These are phyloP conservation scores for Vimba vimba DNA, from an alignment of 2,113 vertebrate species.

Conservation along the genomic window DNA sequence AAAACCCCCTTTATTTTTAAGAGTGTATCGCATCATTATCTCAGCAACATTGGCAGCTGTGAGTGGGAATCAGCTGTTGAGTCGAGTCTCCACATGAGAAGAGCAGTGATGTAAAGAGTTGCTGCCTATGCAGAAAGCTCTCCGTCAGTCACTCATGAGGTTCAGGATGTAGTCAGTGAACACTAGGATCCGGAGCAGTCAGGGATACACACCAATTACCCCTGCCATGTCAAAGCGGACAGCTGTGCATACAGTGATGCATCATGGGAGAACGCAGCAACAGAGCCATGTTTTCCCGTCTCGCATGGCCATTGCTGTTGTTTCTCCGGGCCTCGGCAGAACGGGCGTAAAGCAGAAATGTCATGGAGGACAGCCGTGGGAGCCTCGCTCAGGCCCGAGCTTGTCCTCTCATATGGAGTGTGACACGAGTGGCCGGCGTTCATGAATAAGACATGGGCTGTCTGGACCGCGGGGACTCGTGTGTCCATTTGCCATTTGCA, in stretches of 20 bases:
- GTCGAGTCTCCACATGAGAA: not conserved
- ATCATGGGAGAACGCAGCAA: not conserved
- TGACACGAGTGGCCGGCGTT: constrained; percentile 58
- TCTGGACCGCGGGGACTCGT: constrained; percentile 59
- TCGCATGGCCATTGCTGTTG: constrained; percentile 63
- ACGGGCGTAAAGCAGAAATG: constrained; percentile 68
- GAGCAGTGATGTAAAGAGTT: not conserved
- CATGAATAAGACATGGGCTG: constrained; percentile 77
- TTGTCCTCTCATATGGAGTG: constrained; percentile 68
- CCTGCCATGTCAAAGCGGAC: not conserved
- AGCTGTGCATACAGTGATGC: not conserved
- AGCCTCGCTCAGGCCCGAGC: constrained; percentile 58
- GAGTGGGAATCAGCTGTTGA: not conserved
- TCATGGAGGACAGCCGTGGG: constrained; percentile 59
- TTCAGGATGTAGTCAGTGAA: not conserved
- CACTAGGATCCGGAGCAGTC: not conserved
- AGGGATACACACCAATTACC: constrained; percentile 10
- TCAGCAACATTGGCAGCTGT: not conserved
- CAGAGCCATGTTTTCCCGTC: constrained; percentile 27
- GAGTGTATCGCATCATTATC: not conserved
- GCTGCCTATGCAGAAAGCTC: not conserved
- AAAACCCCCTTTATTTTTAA: too few relatives aligned
- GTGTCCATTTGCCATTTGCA: constrained; percentile 76
- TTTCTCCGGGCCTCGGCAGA: constrained; percentile 60
- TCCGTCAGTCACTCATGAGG: not conserved